Evolutionary conservation across 2,888 invertebrate genomes (phyloP).

Genomic region (Coelinius sp.): DNA sequence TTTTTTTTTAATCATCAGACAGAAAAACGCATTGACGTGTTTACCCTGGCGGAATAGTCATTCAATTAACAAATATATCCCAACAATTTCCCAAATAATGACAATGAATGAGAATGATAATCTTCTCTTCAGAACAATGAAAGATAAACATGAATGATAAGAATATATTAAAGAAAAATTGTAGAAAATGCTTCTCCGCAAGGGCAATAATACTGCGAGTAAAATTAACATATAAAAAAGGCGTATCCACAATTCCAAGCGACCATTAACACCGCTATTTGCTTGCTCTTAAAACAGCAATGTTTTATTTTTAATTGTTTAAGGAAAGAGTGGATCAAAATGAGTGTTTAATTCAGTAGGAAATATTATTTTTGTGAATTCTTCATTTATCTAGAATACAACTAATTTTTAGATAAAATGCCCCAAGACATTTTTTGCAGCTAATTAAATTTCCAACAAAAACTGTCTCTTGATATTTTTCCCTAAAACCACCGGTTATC

Average conservation of each 20-base stretch:
- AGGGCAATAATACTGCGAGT: conserved; percentile 43
- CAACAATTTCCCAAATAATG: background rate
- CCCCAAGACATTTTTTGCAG: no score
- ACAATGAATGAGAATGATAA: background rate
- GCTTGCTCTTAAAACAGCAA: conserved; percentile 17
- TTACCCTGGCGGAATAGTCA: conserved; percentile 28
- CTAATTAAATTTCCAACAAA: no score
- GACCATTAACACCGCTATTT: conserved; percentile 22
- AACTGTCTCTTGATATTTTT: no score
- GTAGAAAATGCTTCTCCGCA: conserved; percentile 28
- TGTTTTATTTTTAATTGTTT: background rate
- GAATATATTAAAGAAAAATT: background rate
- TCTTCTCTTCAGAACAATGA: background rate
- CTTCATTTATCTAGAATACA: no score
- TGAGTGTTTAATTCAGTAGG: background rate
- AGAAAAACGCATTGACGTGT: conserved; percentile 26
- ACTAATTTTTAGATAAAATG: no score
- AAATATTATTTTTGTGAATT: background rate
- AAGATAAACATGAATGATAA: conserved; percentile 6
- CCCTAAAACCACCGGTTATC: no score
- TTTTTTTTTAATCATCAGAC: conserved; percentile 8
- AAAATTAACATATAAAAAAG: conserved; percentile 30
- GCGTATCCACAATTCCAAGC: conserved; percentile 29
- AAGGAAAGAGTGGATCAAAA: background rate
- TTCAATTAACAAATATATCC: background rate